Evolutionary conservation across 2,888 invertebrate species (phyloP).

Genomic region (Aleiodes alternator): DNA sequence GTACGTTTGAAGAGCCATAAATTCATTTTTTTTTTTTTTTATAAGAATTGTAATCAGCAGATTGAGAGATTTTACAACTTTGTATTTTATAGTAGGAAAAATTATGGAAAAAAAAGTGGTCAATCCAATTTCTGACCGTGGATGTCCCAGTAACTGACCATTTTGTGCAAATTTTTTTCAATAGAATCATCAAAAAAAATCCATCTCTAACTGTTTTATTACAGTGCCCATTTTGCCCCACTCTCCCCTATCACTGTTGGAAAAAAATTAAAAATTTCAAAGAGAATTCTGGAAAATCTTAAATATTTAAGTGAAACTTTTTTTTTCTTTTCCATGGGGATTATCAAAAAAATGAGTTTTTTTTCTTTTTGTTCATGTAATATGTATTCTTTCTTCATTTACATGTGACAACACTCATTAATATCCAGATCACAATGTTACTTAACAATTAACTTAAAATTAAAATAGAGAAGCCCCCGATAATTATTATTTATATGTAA

Average conservation of each 20-base stretch:
- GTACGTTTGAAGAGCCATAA: neutral
- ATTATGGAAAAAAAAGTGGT: neutral
- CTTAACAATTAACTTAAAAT: neutral
- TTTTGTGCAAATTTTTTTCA: no score
- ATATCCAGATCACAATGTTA: constrained; percentile 24
- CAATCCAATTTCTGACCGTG: no score
- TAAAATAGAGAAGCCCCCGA: neutral
- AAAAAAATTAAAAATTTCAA: no score
- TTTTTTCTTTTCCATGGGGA: no score
- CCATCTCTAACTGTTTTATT: no score
- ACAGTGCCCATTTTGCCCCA: no score
- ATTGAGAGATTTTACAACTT: neutral
- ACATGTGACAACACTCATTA: constrained; percentile 26
- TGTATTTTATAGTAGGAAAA: neutral
- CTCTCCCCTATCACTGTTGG: no score
- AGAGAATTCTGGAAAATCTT: no score
- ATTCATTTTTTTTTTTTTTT: constrained; percentile 4
- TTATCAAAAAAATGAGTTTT: neutral
- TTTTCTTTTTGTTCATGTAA: constrained; percentile 1
- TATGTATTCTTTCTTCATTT: constrained; percentile 15
- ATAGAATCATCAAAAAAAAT: no score
- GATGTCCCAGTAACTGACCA: no score
- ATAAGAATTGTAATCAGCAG: neutral
- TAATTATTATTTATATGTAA: neutral
- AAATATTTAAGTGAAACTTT: no score